Evolutionary conservation across 2,113 vertebrate species (phyloP), one percentile per base, ranked within the genome.

Genomic region (Lagenorhynchus albirostris): DNA sequence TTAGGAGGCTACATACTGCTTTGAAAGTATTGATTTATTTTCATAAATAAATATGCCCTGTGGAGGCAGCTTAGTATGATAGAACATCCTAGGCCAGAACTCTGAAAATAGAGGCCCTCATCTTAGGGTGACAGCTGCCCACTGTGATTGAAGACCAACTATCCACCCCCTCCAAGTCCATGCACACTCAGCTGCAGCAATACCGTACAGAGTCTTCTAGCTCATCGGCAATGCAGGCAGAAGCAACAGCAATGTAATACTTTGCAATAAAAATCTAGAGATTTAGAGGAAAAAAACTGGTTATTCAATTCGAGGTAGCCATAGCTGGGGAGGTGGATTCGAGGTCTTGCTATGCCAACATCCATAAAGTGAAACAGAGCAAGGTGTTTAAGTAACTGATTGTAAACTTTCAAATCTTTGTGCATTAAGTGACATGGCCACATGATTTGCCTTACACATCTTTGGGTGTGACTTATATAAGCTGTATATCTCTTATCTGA

Each of bases 21-120:
- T 63, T 79, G 23, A 18, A 93, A 96, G 58, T 76, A 91, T 2
- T 29, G 83, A 84, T 80, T 83, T 84, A 63, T 50, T 96, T 86
- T 91, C 18, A 58, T 70, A 87, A 94, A 25, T 71, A 80, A 91
- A 70, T 68, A 58, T 68, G 18, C 20, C 21, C 17, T 60, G 20
- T 31, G 25, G 7, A 81, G 8, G 4, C 20, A 76, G 29, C 6
- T 76, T 47, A 60, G 50, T 13, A 9, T n/a, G 44, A 41, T 6
- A 65, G 33, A 70, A 85, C 47, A 2, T 9, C 44, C 10, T 60
- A 21, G 12, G 26, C 17, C 38, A 70, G 31, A 84, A 44, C 3
- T 44, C 80, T 50, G 11, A 21, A 83, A 62, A 53, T 15, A 77
- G 36, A 80, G 41, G 4, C 33, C 25, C 11, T n/a, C 8, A 11